Evolutionary conservation across 2,797 vertebrate genomes (phyloP), one percentile per base, ranked within the genome.

Genomic region (Gallirallus australis): DNA sequence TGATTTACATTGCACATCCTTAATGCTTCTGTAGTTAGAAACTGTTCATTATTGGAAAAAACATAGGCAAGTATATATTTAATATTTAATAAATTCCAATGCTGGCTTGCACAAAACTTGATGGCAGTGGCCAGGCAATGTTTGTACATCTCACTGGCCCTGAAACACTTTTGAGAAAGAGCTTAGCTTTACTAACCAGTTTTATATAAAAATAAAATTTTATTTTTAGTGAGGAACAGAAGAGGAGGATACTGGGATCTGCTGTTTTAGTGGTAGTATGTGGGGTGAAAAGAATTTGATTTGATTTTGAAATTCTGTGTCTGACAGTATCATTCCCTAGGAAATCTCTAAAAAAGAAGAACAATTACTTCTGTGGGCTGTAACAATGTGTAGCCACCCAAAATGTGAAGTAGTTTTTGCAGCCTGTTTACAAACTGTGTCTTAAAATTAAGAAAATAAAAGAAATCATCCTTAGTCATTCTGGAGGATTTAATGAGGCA

Each of bases 141-240:
- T 80, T 83, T 61, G 28, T 45, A 53, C 2, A 1, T 81, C 78
- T 86, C 69, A 2, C 1, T 93, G 90, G 57, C 59, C 84, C 70
- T 94, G 73, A 89, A 70, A 80, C 40, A 3, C 37, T 21, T 75
- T 63, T 23, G 73, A 45, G n/a, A 63, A 42, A 81, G 53, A 71
- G 61, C 70, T 91, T 78, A 64, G 70, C 61, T 91, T 76, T 64
- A 33, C 53, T 89, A 79, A 95, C 79, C 70, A 84, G 82, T 75
- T 94, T 86, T 47, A 31, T 37, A 37, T 23, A 84, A 77, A 52
- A 40, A 60, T 81, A 77, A 20, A n/a, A 6, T 12, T 69, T 52
- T 66, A 25, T 70, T 93, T 86, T 82, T 59, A 48, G 63, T 35
- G 66, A 45, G 21, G 16, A 53, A 48, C 10, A 48, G 50, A 48